Conservation (phyloP, 2,888 invertebrate species). For the Antheraea assamensis region DNA sequence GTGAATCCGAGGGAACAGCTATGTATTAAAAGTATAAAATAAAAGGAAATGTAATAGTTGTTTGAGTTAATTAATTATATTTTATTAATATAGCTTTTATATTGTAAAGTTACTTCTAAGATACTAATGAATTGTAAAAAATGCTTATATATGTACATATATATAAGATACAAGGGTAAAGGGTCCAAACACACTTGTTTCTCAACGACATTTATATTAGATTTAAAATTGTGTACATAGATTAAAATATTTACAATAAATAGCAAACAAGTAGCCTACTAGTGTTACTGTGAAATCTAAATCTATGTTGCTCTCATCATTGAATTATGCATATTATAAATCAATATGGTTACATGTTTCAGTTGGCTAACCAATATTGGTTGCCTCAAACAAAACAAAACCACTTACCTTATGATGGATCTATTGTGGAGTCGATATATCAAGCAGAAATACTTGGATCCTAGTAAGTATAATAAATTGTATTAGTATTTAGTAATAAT, state of each 20-base stretch:
- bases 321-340: conserved; percentile 60
- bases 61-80: background rate
- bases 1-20: too few species aligned
- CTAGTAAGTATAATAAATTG: conserved; percentile 80
- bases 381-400: conserved; percentile 89
- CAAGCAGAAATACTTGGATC: conserved; percentile 92
- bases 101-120: background rate
- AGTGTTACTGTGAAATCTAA: conserved; percentile 53
- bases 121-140: background rate
- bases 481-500: conserved; percentile 28
- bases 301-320: conserved; percentile 73
- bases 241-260: background rate
- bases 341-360: conserved; percentile 68
- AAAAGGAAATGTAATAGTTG: background rate
- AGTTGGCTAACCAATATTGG: conserved; percentile 97
- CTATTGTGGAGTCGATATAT: conserved; percentile 95
- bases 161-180: background rate
- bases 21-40: background rate
- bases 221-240: background rate
- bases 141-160: background rate
- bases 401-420: conserved; percentile 88
- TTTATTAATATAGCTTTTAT: background rate
- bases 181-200: background rate
- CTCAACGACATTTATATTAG: background rate
- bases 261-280: conserved; percentile 58